These are phyloP conservation scores for Troilus luridus DNA, from an alignment of 2,888 invertebrate species.

Conservation along the genomic window DNA sequence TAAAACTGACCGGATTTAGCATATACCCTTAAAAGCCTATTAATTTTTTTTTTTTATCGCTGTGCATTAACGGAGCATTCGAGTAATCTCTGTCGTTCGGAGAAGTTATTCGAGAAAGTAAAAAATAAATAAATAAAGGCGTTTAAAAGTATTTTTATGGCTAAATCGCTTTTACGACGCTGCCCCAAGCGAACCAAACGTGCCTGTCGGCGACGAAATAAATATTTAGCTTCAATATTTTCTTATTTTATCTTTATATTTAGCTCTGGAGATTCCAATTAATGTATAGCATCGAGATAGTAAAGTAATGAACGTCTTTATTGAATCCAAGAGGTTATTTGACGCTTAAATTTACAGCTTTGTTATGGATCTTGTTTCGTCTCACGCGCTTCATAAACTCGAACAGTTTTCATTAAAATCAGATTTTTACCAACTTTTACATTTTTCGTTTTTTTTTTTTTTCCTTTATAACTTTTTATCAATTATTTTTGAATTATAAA, in stretches of 20 bases:
- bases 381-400: background rate
- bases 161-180: slow-evolving; percentile 43
- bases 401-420: background rate
- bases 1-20: background rate
- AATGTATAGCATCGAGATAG: background rate
- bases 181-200: slow-evolving; percentile 10
- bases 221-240: slow-evolving; percentile 32
- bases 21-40: slow-evolving; percentile 21
- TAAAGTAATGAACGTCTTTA: slow-evolving; percentile 25
- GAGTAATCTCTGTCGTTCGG: slow-evolving; percentile 28
- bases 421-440: background rate
- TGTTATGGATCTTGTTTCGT: background rate
- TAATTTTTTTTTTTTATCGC: slow-evolving; percentile 19
- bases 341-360: slow-evolving; percentile 12
- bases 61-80: slow-evolving; percentile 39
- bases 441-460: too few relatives aligned
- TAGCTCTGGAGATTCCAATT: background rate
- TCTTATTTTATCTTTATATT: slow-evolving; percentile 6
- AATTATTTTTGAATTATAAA: background rate
- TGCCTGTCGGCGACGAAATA: slow-evolving; percentile 3
- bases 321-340: background rate
- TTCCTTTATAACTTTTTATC: background rate
- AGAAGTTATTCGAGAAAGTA: background rate
- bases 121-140: slow-evolving; percentile 17
- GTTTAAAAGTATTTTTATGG: slow-evolving; percentile 48